A percentile compares a stretch with the other conserved stretches of the same genome.
Conservation (phyloP, 1,140 invertebrate species). For the Drosophila varians region DNA sequence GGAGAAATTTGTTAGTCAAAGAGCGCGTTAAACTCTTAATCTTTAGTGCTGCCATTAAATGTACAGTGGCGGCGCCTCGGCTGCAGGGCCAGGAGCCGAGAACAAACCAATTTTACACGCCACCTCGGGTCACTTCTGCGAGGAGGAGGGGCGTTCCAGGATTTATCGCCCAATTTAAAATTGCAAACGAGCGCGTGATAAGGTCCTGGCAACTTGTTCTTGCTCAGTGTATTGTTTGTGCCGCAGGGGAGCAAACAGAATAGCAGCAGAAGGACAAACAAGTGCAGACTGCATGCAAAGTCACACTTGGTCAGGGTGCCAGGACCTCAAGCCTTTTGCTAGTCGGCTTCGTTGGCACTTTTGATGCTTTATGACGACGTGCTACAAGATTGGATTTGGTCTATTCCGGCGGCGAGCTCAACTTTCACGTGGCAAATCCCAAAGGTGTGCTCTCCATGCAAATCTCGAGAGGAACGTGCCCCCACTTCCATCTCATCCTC, state of each 20-base stretch:
- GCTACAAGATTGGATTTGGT: conserved; percentile 20
- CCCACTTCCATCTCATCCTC: too few relatives aligned
- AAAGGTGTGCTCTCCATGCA: conserved; percentile 55
- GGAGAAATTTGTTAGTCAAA: conserved; percentile 68
- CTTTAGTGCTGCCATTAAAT: conserved; percentile 80
- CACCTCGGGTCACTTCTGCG: conserved; percentile 23
- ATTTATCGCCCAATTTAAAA: conserved; percentile 82
- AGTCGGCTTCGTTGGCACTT: conserved; percentile 23
- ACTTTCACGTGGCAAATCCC: conserved; percentile 51
- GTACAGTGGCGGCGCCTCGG: conserved; percentile 48
- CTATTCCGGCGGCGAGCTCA: conserved; percentile 17
- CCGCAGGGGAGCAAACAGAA: background rate
- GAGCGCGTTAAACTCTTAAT: conserved; percentile 75
- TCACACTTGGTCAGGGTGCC: conserved; percentile 50
- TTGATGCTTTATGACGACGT: conserved; percentile 44
- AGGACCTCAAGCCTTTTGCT: conserved; percentile 9
- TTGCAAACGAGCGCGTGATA: conserved; percentile 82
- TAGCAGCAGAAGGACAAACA: conserved; percentile 13
- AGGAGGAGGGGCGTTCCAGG: conserved; percentile 48
- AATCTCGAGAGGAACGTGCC: conserved; percentile 68
- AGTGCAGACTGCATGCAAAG: conserved; percentile 37
- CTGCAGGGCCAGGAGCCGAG: conserved; percentile 21
- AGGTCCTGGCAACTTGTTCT: conserved; percentile 45
- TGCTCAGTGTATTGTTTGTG: conserved; percentile 64
- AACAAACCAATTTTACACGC: conserved; percentile 72